A percentile compares a stretch with the other conserved stretches of the same genome.
phyloP scores from a whole-genome alignment of 2,797 vertebrate genomes.

The Hippoglossus hippoglossus region DNA sequence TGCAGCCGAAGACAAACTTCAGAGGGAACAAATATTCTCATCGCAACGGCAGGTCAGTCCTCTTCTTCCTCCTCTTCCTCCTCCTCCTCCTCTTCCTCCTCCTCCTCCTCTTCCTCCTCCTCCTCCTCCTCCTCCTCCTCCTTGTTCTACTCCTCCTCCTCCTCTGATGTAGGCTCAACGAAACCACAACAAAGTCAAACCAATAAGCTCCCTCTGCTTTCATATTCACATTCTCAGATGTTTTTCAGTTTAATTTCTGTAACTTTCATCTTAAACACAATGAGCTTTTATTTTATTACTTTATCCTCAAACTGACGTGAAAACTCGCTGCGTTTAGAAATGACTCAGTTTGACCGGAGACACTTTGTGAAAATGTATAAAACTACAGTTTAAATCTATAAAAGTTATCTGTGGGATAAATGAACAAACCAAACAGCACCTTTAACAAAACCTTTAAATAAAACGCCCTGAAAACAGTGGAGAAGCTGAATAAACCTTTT shows the following conservation, averaged over 20 bases:
- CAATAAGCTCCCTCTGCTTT: neutral
- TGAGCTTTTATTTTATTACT: neutral
- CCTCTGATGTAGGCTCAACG: neutral
- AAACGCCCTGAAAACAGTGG: no score
- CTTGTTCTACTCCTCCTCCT: slow-evolving; percentile 3
- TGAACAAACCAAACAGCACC: no score
- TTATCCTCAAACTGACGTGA: no score
- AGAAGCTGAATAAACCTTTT: no score
- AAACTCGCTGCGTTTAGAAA: no score
- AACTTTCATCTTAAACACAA: neutral
- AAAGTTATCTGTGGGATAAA: no score
- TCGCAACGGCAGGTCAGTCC: slow-evolving; percentile 85
- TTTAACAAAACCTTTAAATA: no score
- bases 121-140: slow-evolving; percentile 11
- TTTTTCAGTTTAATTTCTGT: neutral
- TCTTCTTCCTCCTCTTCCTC: slow-evolving; percentile 8
- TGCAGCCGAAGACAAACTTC: slow-evolving; percentile 96
- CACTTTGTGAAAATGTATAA: no score
- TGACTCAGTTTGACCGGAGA: no score
- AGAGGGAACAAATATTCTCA: slow-evolving; percentile 95
- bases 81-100: neutral
- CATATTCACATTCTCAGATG: neutral
- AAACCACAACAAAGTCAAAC: slow-evolving; percentile 9
- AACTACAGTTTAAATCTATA: no score
- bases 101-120: slow-evolving; percentile 3